Conservation (phyloP, 2,797 vertebrate species). For the Peromyscus eremicus region DNA sequence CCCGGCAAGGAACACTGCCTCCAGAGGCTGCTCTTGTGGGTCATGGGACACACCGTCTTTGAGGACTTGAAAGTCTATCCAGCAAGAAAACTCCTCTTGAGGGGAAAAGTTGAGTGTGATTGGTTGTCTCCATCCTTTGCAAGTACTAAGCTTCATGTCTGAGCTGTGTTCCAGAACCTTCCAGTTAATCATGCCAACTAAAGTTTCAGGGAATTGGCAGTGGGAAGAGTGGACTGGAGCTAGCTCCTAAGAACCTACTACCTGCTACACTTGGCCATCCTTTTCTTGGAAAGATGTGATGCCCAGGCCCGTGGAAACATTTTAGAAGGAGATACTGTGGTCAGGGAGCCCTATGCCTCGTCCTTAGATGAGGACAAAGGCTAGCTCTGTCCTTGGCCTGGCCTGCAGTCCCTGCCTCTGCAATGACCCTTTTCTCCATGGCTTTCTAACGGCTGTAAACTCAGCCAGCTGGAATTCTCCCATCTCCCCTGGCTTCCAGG, state of each 20-base stretch:
- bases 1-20: not conserved
- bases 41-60: not conserved
- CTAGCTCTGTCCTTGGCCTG: not conserved
- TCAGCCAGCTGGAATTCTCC: not conserved
- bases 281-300: not conserved
- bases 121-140: not conserved
- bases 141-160: not conserved
- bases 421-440: not conserved
- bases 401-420: too few species aligned
- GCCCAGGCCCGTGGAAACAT: not conserved
- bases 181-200: not conserved
- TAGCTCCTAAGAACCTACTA: not conserved
- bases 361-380: not conserved
- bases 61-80: not conserved
- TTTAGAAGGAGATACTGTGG: not conserved
- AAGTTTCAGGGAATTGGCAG: not conserved
- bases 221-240: not conserved
- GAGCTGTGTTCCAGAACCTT: not conserved
- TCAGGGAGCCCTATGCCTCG: rapidly evolving
- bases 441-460: not conserved
- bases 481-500: not conserved
- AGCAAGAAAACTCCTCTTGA: not conserved
- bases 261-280: not conserved
- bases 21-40: not conserved
- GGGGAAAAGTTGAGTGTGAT: rapidly evolving